Percentiles rank a stretch among this genome's conserved stretches.
Conservation (phyloP, 1,140 invertebrate genomes). For the Pseudobourletiella spinata region DNA sequence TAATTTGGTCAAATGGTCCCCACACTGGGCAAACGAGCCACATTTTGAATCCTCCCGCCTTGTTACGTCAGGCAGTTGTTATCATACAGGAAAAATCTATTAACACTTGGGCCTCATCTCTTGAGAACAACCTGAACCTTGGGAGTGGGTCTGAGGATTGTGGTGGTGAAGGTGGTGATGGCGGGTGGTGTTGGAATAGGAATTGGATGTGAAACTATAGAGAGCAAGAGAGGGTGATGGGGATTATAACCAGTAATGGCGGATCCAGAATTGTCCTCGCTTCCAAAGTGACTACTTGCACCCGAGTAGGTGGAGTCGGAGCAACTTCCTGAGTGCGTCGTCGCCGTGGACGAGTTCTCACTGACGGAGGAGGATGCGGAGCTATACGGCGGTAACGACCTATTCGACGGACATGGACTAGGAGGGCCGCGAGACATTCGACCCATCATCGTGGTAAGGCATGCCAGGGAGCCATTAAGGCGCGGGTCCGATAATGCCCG, state of each 20-base stretch:
- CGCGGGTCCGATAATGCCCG: conserved; percentile 39
- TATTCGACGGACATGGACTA: conserved; percentile 73
- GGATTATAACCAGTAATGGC: conserved; percentile 36
- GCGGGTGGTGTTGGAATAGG: too few relatives aligned
- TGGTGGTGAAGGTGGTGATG: too few relatives aligned
- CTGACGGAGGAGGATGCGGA: conserved; percentile 77
- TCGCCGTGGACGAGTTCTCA: conserved; percentile 46
- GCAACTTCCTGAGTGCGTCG: conserved; percentile 27
- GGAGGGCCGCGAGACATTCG: conserved; percentile 46
- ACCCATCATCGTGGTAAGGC: conserved; percentile 14
- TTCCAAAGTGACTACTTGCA: conserved; percentile 31
- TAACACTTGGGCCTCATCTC: too few relatives aligned
- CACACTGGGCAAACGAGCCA: too few relatives aligned
- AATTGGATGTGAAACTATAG: too few relatives aligned
- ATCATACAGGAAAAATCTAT: too few relatives aligned
- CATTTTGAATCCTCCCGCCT: too few relatives aligned
- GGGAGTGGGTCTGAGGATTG: too few relatives aligned
- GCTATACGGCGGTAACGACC: conserved; percentile 69
- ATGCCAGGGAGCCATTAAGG: conserved; percentile 35
- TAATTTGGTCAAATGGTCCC: too few relatives aligned
- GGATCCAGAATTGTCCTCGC: conserved; percentile 33
- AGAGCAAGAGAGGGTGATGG: too few relatives aligned
- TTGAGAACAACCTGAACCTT: too few relatives aligned
- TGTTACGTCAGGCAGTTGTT: too few relatives aligned
- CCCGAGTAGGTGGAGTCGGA: conserved; percentile 35